Evolutionary conservation across 1,140 invertebrate genomes (phyloP).

Genomic region (Goniozus legneri): DNA sequence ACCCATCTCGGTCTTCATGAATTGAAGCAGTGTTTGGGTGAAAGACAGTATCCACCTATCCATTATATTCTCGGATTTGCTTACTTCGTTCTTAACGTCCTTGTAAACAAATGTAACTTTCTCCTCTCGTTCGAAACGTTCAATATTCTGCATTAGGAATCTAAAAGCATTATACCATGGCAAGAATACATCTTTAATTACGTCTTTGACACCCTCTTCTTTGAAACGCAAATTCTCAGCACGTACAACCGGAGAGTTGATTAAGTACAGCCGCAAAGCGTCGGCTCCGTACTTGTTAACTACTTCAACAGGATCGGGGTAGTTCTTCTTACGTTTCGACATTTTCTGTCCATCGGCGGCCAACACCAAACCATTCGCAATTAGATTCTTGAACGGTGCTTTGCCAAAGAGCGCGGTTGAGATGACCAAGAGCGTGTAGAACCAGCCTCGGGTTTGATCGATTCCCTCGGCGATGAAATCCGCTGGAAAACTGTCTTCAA

Average conservation of each 20-base stretch:
- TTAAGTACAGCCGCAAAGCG: slow-evolving; percentile 91
- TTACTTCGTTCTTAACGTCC: slow-evolving; percentile 48
- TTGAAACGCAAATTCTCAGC: slow-evolving; percentile 96
- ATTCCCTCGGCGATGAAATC: slow-evolving; percentile 99
- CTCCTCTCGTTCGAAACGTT: slow-evolving; percentile 74
- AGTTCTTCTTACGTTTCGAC: slow-evolving; percentile 99
- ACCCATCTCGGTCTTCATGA: slow-evolving; percentile 90
- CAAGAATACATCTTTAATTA: slow-evolving; percentile 96
- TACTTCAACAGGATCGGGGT: slow-evolving; percentile 92
- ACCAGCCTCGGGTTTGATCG: slow-evolving; percentile 99
- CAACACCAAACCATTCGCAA: slow-evolving; percentile 92
- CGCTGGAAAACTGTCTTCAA: slow-evolving; percentile 95
- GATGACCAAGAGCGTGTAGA: slow-evolving; percentile 95
- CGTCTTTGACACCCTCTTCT: slow-evolving; percentile 93
- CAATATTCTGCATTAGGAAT: slow-evolving; percentile 91
- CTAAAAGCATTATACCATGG: slow-evolving; percentile 99
- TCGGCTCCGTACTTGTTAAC: slow-evolving; percentile 96
- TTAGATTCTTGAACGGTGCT: slow-evolving; percentile 96
- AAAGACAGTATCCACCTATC: slow-evolving; percentile 97
- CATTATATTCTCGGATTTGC: slow-evolving; percentile 80
- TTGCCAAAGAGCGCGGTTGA: slow-evolving; percentile 96
- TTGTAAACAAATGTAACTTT: slow-evolving; percentile 62
- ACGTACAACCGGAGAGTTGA: slow-evolving; percentile 97
- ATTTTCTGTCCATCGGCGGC: slow-evolving; percentile 98
- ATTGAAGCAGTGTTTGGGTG: slow-evolving; percentile 87